Conservation (phyloP, 2,888 invertebrate species). For the Lypha dubia region DNA sequence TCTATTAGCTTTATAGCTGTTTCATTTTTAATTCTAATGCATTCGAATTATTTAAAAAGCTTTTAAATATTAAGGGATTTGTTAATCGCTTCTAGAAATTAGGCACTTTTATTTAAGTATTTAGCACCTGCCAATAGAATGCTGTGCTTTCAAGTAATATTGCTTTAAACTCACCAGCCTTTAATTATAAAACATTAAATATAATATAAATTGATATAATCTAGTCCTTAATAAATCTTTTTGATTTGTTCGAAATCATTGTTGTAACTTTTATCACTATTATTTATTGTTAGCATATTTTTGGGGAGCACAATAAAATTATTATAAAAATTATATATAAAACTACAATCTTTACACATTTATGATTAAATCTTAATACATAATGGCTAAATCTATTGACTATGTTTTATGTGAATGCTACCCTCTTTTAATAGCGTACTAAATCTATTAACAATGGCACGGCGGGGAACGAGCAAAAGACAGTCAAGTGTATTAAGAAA, state of each 20-base stretch:
- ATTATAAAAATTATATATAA: slow-evolving; percentile 1
- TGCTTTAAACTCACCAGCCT: not conserved
- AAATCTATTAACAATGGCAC: slow-evolving; percentile 15
- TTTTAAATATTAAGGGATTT: not conserved
- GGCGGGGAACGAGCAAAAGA: not conserved
- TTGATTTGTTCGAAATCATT: not conserved
- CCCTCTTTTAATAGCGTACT: slow-evolving; percentile 23
- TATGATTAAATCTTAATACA: slow-evolving; percentile 2
- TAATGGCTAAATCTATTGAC: not conserved
- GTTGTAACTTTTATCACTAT: too few relatives aligned
- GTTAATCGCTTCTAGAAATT: not conserved
- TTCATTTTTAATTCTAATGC: too few relatives aligned
- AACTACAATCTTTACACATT: not conserved
- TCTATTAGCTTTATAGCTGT: too few relatives aligned
- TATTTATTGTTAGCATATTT: not conserved
- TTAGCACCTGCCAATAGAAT: too few relatives aligned
- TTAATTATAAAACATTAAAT: not conserved
- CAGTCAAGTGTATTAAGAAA: not conserved
- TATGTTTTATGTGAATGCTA: not conserved
- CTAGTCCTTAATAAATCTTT: slow-evolving; percentile 7
- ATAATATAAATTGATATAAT: not conserved
- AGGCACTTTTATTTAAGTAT: not conserved
- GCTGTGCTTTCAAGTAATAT: not conserved
- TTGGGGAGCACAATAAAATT: not conserved
- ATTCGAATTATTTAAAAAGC: too few relatives aligned